Evolutionary conservation across 2,797 vertebrate species (phyloP), one percentile per base, ranked within the genome.

Genomic region (Poeciliopsis presidionis): DNA sequence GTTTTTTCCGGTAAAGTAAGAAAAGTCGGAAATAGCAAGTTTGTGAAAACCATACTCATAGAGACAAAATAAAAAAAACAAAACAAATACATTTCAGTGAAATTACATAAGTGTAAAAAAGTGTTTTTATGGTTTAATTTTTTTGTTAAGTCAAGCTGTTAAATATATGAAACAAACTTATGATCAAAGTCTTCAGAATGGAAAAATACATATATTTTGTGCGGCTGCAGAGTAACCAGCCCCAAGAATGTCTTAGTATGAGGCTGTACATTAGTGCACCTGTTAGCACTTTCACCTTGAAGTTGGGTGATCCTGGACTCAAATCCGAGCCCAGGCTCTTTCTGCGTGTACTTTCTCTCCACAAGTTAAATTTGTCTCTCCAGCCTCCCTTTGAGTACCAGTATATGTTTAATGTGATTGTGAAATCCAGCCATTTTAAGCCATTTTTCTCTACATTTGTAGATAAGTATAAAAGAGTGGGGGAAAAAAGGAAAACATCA

Each of bases 391-490:
- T 55, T n/a, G 53, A 3, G 8, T n/a, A 55, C 11, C 13, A 22
- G 49, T 7, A 22, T 2, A 25, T 55, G 53, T 36, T 33, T 63
- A 33, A 63, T 63, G 30, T 7, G 13, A 36, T 18, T 63, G 33
- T 61, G 16, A 61, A 61, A 59, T n/a, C 9, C n/a, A 59, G 4
- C 25, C 28, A 61, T 11, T 53, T 25, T 25, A 25, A 59, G 4
- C 25, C 28, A 61, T 11, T 53, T 25, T 25, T 53, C 51, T 53
- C 25, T 25, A 53, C 22, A 53, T 53, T 59, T 1, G 5, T 30
- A 30, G 14, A 59, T 30, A 81, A 92, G 91, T 84, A 80, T 91
- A 92, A 83, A 88, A 90, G 89, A 82, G 25, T 33, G 3, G 3
- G 28, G 70, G 72, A 78, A 22, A 41, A 65, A 85, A 69, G 77